Evolutionary conservation across 2,113 vertebrate genomes (phyloP).

Genomic region (Percopsis transmontana): DNA sequence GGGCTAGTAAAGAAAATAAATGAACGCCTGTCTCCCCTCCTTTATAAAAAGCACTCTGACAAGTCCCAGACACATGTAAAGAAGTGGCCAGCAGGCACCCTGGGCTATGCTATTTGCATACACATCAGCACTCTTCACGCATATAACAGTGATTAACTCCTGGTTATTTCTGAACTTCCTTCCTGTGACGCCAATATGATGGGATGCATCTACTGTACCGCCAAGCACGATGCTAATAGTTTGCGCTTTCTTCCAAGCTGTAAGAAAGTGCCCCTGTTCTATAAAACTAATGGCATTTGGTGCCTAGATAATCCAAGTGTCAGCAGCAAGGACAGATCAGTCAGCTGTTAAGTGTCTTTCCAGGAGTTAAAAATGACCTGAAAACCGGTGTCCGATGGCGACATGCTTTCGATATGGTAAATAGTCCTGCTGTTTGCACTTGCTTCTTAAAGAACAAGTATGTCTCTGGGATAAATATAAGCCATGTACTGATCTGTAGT

Average conservation of each 20-base stretch:
- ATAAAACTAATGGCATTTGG: slow-evolving; percentile 56
- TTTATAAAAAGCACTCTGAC: slow-evolving; percentile 37
- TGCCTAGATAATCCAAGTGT: slow-evolving; percentile 56
- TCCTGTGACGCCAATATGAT: slow-evolving; percentile 45
- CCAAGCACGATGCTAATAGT: slow-evolving; percentile 49
- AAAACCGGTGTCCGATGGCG: slow-evolving; percentile 61
- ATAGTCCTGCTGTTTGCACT: slow-evolving; percentile 45
- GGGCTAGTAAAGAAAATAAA: slow-evolving; percentile 52
- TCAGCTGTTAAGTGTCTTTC: slow-evolving; percentile 74
- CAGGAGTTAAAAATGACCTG: slow-evolving; percentile 72
- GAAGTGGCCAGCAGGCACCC: slow-evolving; percentile 52
- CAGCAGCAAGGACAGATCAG: slow-evolving; percentile 39
- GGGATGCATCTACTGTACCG: slow-evolving; percentile 40
- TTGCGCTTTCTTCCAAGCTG: slow-evolving; percentile 37
- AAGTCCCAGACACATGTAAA: slow-evolving; percentile 56
- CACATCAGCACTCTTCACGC: slow-evolving; percentile 44
- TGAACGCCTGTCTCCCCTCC: slow-evolving; percentile 58
- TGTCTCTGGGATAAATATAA: slow-evolving; percentile 59
- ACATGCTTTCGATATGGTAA: slow-evolving; percentile 64
- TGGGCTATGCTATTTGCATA: slow-evolving; percentile 51
- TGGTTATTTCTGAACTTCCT: slow-evolving; percentile 70
- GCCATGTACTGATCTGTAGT: slow-evolving; percentile 40
- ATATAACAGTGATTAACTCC: slow-evolving; percentile 60
- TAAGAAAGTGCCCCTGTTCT: slow-evolving; percentile 51
- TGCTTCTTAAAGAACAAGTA: slow-evolving; percentile 59